These are phyloP conservation scores for Lithosia quadra DNA, from an alignment of 2,888 invertebrate species.

Conservation along the genomic window DNA sequence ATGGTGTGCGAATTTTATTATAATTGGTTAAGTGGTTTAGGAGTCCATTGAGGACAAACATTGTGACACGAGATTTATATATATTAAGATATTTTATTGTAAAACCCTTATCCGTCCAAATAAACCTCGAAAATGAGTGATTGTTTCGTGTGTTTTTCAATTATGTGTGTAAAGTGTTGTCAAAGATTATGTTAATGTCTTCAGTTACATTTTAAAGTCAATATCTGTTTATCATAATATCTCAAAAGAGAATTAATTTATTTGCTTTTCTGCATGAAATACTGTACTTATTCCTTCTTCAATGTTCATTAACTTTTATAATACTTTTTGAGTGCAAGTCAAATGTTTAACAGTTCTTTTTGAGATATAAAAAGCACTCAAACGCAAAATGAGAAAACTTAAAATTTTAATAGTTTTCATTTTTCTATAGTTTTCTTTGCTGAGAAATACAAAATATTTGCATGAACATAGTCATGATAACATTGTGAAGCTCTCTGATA, in stretches of 20 bases:
- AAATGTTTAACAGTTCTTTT: constrained; percentile 28
- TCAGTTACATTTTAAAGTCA: background rate
- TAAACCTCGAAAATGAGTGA: constrained; percentile 28
- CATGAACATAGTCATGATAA: background rate
- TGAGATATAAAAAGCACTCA: constrained; percentile 16
- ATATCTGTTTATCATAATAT: background rate
- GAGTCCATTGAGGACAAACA: too few species aligned
- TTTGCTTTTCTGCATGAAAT: too few species aligned
- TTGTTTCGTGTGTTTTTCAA: constrained; percentile 3
- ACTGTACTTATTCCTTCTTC: constrained; percentile 20
- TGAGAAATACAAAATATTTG: constrained; percentile 11
- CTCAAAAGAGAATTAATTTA: too few species aligned
- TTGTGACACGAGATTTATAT: too few species aligned
- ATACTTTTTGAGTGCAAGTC: constrained; percentile 23
- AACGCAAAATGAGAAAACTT: constrained; percentile 24
- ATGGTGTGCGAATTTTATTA: too few species aligned
- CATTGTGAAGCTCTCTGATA: background rate
- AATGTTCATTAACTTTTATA: constrained; percentile 25
- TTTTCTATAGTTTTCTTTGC: constrained; percentile 13
- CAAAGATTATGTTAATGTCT: background rate
- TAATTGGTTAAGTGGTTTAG: too few species aligned
- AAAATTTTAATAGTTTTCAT: constrained; percentile 16
- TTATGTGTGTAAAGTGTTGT: constrained; percentile 2
- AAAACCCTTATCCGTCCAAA: constrained; percentile 40
- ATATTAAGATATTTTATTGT: background rate